Base-by-base conservation (phyloP, 1,140 invertebrate species). In the Euwallacea fornicatus region DNA sequence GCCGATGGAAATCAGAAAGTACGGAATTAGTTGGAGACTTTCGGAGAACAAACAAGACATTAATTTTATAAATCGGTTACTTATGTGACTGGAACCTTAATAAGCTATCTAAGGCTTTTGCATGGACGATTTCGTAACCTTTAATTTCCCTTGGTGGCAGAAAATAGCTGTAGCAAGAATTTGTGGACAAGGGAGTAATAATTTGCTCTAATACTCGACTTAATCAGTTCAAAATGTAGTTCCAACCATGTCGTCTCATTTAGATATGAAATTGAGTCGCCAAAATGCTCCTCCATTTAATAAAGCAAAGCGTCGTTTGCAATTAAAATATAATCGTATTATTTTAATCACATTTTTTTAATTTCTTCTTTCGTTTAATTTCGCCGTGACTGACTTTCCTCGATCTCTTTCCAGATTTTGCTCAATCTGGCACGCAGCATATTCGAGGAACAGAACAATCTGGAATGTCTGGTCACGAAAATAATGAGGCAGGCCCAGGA, bases 401-500 rank as follows among this genome's bases (percentile, higher is more conserved):
- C 50, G 42, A 71, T 66, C 74, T 71, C 70, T 58, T 82, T 82
- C 6, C 83, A 91, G 90, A 92, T 96, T 64, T 85, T 96, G 7
- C 83, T 96, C 73, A 93, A 93, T 76, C 83, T 96, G 76, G 94
- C 93, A 1, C 85, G 92, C 75, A 92, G 91, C 78, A 95, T 96
- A 77, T 96, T 96, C 81, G 93, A 95, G 81, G 93, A 96, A 82
- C 93, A 98, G 79, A 96, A 93, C 78, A 96, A 96, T 80, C 83
- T 98, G 73, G 94, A 97, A 79, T 92, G 93, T 76, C 84, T 98
- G 9, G 95, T 98, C 21, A 95, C 93, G 58, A 97, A 97, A 85
- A 98, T 98, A 75, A 98, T 98, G 94, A 94, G 91, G 7, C 94
- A 98, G 83, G 95, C 96, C 0, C 88, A 95, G 74, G 94, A 96